Base-by-base conservation (phyloP, 2,113 vertebrate genomes). In the Ascaphus truei region DNA sequence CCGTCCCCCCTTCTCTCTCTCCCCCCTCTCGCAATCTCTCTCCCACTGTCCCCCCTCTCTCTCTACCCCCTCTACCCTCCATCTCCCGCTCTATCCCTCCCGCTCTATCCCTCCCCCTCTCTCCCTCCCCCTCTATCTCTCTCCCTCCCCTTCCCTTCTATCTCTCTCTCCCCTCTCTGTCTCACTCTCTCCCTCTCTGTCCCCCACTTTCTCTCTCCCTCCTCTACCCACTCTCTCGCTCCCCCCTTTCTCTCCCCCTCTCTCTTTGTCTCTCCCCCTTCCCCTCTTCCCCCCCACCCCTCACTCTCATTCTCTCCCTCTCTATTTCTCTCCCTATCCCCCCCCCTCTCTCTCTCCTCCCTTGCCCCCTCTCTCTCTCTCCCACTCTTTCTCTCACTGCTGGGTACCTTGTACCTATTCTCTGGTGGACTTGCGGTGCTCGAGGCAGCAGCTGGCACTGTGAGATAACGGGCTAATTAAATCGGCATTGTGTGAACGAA, bases 401-500 rank as follows among this genome's bases (percentile, higher is more conserved):
- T 20, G 43, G 56, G 56, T n/a, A 51, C 25, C 66, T 30, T 13
- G n/a, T 25, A 33, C 33, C 66, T 39, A 51, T 50, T 51, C 55
- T 69, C 66, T 60, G 41, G 56, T 50, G 66, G 23, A 58, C 33
- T 20, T 60, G 12, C 66, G 52, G 41, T 39, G 43, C 50, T 50
- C 26, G 22, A 50, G 55, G 45, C 45, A 69, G 66, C 66, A 69
- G 66, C 66, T 69, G 66, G 66, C 56, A 69, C 66, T 8, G 33
- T 20, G 43, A 69, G 66, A 69, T 69, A 69, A 69, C 56, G 22
- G 56, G 31, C 56, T 69, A 60, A 69, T 69, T 69, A 69, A 69
- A 69, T 60, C 66, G 66, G 31, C 56, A 69, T 69, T 69, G 66
- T 69, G 56, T 52, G 31, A 69, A 56, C 33, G 57, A 68, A 59